Percentiles rank a stretch among this genome's conserved stretches.
Conservation (phyloP, 2,797 vertebrate species). For the Acanthopagrus latus region DNA sequence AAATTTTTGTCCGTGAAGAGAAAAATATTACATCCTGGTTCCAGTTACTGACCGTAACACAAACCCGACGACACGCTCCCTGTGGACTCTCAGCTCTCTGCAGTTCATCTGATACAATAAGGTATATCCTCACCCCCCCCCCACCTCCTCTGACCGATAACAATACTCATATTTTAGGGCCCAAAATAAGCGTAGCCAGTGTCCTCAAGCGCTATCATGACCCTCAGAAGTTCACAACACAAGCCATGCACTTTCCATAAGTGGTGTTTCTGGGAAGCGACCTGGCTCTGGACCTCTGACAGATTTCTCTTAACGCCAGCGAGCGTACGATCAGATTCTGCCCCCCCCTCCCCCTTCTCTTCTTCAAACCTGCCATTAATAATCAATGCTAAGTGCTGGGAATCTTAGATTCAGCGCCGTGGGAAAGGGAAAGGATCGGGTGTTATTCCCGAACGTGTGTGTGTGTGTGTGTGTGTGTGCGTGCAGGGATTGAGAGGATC, state of each 20-base stretch:
- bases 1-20: neutral
- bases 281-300: conserved; percentile 40
- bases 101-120: conserved; percentile 22
- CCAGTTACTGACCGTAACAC: conserved; percentile 28
- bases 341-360: conserved; percentile 26
- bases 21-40: neutral
- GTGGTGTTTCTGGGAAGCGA: conserved; percentile 68
- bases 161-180: neutral
- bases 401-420: conserved; percentile 58
- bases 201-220: conserved; percentile 8
- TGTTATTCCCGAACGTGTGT: conserved; percentile 37
- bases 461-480: conserved; percentile 10
- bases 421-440: conserved; percentile 61
- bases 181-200: neutral
- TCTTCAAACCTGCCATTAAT: conserved; percentile 79
- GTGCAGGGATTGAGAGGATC: conserved; percentile 32
- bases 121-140: conserved; percentile 2
- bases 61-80: conserved; percentile 29
- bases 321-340: conserved; percentile 68
- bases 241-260: conserved; percentile 42
- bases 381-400: conserved; percentile 85
- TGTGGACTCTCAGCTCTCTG: conserved; percentile 29
- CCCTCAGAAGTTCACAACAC: conserved; percentile 47
- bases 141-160: conserved; percentile 3
- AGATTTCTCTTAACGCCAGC: conserved; percentile 66